phyloP scores from a whole-genome alignment of 2,888 invertebrate species.

The Phorcus lineatus region DNA sequence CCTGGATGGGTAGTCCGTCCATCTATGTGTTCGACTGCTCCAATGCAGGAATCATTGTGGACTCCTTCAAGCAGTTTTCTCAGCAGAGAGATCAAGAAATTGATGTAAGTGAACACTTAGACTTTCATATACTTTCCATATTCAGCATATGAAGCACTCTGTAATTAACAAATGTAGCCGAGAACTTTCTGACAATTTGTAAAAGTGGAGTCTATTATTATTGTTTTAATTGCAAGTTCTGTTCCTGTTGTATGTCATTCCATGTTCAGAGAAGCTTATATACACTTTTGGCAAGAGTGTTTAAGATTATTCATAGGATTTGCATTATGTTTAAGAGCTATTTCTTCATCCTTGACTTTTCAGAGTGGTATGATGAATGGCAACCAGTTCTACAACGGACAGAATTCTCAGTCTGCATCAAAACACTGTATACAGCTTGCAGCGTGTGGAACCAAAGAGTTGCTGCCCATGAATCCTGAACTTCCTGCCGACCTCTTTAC shows the following conservation, averaged over 20 bases:
- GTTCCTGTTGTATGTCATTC: no score
- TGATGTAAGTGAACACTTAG: constrained; percentile 28
- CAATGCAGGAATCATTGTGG: constrained; percentile 96
- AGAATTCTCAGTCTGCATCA: constrained; percentile 76
- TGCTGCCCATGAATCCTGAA: constrained; percentile 97
- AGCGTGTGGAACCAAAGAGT: constrained; percentile 94
- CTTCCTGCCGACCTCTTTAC: constrained; percentile 98
- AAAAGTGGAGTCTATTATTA: no score
- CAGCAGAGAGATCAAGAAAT: constrained; percentile 69
- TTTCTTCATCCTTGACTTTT: not conserved
- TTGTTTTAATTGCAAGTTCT: no score
- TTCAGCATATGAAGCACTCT: not conserved
- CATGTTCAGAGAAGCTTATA: no score
- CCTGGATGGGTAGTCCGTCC: constrained; percentile 99
- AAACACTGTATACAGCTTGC: constrained; percentile 96
- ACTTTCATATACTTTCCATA: not conserved
- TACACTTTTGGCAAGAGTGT: no score
- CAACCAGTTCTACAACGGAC: constrained; percentile 12
- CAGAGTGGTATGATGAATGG: not conserved
- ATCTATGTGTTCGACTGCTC: constrained; percentile 99
- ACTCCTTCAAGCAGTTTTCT: constrained; percentile 77
- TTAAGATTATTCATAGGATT: no score
- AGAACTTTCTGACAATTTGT: no score
- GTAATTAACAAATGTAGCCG: no score
- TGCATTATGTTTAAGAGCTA: no score